Conservation (phyloP, 2,888 invertebrate genomes). For the Panorpa germanica region DNA sequence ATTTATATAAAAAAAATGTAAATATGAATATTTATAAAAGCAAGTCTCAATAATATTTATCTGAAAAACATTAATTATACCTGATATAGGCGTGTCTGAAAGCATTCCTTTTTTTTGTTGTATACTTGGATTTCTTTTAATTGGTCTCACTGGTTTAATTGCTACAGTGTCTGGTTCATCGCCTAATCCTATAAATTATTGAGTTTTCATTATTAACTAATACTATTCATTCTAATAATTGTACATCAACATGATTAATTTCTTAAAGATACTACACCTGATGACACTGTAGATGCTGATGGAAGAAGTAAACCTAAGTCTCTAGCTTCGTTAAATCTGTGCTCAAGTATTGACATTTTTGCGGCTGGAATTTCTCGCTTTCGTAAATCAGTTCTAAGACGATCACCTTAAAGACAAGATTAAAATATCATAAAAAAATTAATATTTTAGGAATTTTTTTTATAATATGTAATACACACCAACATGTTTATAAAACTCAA, state of each 20-base stretch:
- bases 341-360: constrained; percentile 48
- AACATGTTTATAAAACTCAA: constrained; percentile 84
- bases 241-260: no score
- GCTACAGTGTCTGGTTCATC: constrained; percentile 28
- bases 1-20: no score
- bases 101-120: no score
- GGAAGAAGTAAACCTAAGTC: constrained; percentile 61
- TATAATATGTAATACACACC: constrained; percentile 27
- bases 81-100: no score
- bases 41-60: no score
- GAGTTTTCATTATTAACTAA: no score
- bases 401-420: constrained; percentile 36
- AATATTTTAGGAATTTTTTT: not conserved
- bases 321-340: constrained; percentile 73
- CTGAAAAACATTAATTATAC: no score
- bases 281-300: constrained; percentile 36
- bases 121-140: no score
- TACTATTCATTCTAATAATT: no score
- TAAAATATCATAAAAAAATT: constrained; percentile 2
- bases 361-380: constrained; percentile 61
- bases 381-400: constrained; percentile 61
- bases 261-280: not conserved
- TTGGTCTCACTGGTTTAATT: constrained; percentile 23
- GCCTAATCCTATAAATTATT: constrained; percentile 9
- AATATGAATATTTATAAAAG: no score